Evolutionary conservation across 1,140 invertebrate genomes (phyloP).

Genomic region (Cecropterus lyciades): DNA sequence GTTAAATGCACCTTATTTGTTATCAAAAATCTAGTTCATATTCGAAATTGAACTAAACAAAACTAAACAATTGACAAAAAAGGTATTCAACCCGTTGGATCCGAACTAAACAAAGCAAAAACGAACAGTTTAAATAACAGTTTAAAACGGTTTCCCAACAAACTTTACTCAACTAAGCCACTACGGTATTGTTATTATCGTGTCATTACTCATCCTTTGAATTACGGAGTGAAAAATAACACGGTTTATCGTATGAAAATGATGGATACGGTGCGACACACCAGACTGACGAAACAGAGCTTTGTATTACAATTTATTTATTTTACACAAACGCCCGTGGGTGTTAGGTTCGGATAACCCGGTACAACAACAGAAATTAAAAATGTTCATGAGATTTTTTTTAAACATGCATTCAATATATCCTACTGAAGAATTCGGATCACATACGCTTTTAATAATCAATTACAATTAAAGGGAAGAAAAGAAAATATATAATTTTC

Average conservation of each 20-base stretch:
- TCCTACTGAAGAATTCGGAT: no score
- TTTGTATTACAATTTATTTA: slow-evolving; percentile 41
- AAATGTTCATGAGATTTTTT: neutral
- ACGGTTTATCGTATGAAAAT: slow-evolving; percentile 48
- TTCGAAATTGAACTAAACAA: no score
- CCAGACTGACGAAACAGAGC: slow-evolving; percentile 38
- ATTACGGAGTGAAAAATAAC: slow-evolving; percentile 45
- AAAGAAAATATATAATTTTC: no score
- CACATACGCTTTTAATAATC: no score
- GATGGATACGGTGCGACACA: slow-evolving; percentile 43
- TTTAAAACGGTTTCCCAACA: neutral
- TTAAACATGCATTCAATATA: no score
- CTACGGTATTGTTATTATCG: slow-evolving; percentile 25
- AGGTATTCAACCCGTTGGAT: no score
- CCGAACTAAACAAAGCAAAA: no score
- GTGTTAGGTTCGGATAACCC: neutral
- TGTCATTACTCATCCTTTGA: slow-evolving; percentile 46
- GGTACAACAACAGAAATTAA: neutral
- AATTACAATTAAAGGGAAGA: no score
- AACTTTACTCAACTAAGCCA: slow-evolving; percentile 12
- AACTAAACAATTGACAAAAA: no score
- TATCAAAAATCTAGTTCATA: no score
- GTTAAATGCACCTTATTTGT: no score
- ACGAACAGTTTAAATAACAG: no score
- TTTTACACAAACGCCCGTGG: slow-evolving; percentile 28